Base-by-base conservation (phyloP, 2,113 vertebrate species). In the Dicerorhinus sumatrensis region DNA sequence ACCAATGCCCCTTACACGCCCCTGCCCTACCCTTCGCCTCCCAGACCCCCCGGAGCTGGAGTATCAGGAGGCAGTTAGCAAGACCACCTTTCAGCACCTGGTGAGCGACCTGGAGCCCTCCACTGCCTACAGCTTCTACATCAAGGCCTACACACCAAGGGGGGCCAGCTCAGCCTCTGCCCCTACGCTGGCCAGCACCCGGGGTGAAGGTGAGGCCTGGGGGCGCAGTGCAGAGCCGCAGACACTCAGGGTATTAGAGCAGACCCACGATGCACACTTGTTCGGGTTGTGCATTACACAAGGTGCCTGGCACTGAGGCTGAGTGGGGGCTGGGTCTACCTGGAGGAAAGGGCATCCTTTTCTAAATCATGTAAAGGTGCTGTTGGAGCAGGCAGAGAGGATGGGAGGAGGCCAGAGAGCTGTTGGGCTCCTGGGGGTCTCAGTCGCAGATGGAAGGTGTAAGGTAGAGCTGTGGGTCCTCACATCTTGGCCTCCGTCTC, bases 31-130 rank as follows among this genome's bases (percentile, higher is more conserved):
- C 27, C 91, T 77, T 89, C 33, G 29, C 62, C 95, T 67, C 16
- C 81, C 98, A 99, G 99, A 99, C 97, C 99, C 99, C 0, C 97
- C 99, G 0, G 99, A 99, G 97, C 99, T 99, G 99, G 99, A 99
- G 96, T 99, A 99, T 33, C 99, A 99, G 98, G 99, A 99, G 97
- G 99, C 99, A 0, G 99, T 99, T 88, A 99, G 99, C 98, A 99
- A 99, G 98, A 99, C 98, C 97, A 99, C 99, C 5, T 99, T 99
- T 82, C 99, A 99, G 98, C 99, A 99, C 98, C 98, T 99, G 25
- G 99, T 99, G 97, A 99, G 99, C 48, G 99, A 99, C 98, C 99
- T 99, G 69, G 99, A 99, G 98, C 99, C 99, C 65, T 99, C 99
- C 8, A 99, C 99, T 3, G 99, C 99, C 98, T 99, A 99, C 96